Conservation (phyloP, 2,888 invertebrate genomes). For the Vandiemenella viatica region DNA sequence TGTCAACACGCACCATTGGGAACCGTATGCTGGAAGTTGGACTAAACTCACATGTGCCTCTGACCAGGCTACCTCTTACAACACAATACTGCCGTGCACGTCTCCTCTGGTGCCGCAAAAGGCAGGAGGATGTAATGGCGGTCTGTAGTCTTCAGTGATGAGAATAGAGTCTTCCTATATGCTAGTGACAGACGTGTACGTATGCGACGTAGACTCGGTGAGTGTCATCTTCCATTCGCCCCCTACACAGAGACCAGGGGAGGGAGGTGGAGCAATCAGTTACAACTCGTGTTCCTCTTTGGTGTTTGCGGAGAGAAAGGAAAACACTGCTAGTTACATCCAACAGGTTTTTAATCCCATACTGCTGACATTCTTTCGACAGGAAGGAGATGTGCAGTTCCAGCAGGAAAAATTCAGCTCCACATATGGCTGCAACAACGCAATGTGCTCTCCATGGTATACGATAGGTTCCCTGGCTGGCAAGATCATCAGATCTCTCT, state of each 20-base stretch:
- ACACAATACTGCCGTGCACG: too few relatives aligned
- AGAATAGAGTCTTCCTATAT: neutral
- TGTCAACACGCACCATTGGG: neutral
- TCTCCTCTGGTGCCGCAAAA: too few relatives aligned
- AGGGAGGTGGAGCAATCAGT: too few relatives aligned
- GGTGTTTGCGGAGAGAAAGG: neutral
- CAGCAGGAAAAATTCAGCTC: neutral
- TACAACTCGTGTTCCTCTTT: neutral
- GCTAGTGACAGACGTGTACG: neutral
- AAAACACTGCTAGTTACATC: neutral
- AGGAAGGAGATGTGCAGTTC: too few relatives aligned
- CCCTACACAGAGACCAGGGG: too few relatives aligned
- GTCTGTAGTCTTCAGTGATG: constrained; percentile 1
- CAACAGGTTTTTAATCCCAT: too few relatives aligned
- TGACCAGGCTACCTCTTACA: too few relatives aligned
- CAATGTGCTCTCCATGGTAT: neutral
- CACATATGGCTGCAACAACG: neutral
- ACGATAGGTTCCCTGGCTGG: neutral
- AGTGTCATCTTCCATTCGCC: too few relatives aligned
- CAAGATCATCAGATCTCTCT: too few relatives aligned
- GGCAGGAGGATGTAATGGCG: neutral
- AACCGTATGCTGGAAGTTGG: neutral
- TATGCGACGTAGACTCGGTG: neutral
- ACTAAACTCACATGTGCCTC: too few relatives aligned
- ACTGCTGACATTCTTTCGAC: too few relatives aligned